Conservation (phyloP, 92 coral and sea anemone species). For the Plumapathes pennacea region DNA sequence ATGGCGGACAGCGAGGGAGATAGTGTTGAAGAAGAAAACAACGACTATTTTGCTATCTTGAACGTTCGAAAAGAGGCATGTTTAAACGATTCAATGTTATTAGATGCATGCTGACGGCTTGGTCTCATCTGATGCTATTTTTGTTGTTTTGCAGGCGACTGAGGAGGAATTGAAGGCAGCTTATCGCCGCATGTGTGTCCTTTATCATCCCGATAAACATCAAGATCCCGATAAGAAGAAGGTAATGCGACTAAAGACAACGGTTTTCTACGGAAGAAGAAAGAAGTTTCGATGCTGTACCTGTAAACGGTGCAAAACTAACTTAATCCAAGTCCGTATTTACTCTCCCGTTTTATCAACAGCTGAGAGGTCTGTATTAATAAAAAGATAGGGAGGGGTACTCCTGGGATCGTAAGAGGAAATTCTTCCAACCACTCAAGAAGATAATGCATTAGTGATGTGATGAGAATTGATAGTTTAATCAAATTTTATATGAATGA, state of each 20-base stretch:
- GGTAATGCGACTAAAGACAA: constrained; percentile 36
- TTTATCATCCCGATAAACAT: constrained; percentile 95
- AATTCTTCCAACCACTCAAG: no score
- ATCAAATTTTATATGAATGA: no score
- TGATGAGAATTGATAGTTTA: no score
- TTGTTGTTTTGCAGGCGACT: constrained; percentile 61
- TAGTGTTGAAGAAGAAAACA: constrained; percentile 47
- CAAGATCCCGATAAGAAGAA: constrained; percentile 74
- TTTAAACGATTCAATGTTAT: neutral
- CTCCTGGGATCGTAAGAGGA: no score
- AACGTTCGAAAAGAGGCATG: constrained; percentile 90
- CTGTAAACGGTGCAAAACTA: no score
- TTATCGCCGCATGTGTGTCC: constrained; percentile 86
- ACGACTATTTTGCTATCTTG: constrained; percentile 86
- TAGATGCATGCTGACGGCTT: neutral
- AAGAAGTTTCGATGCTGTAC: no score
- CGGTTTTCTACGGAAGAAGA: no score
- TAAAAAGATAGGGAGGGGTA: no score
- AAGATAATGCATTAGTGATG: no score
- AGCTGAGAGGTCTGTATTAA: no score
- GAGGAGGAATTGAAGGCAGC: constrained; percentile 86
- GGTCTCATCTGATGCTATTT: neutral
- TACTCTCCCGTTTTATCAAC: no score
- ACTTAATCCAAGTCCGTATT: no score
- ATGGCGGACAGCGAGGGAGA: constrained; percentile 98